Conservation (phyloP, 2,113 vertebrate species). For the Phylloscopus trochiloides region DNA sequence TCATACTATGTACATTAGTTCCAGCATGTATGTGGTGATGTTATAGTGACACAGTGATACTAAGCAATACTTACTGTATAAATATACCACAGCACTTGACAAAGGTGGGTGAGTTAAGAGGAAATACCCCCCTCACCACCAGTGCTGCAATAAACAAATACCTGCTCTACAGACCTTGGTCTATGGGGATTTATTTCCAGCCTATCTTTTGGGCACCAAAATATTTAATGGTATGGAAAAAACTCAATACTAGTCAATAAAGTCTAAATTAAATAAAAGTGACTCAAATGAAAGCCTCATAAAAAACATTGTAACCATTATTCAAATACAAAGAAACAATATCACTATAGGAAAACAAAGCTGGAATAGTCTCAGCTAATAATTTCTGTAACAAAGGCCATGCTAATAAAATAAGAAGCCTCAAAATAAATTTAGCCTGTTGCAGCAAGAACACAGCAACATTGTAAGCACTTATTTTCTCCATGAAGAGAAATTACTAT, state of each 20-base stretch:
- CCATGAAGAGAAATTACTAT: not conserved
- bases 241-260: not conserved
- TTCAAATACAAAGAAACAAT: not conserved
- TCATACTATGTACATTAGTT: not conserved
- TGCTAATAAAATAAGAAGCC: not conserved
- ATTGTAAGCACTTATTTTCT: not conserved
- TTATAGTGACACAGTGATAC: not conserved
- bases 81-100: not conserved
- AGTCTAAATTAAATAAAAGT: not conserved
- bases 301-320: not conserved
- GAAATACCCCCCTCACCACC: not conserved
- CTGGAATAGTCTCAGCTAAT: not conserved
- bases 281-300: not conserved
- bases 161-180: not conserved
- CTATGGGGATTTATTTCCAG: not conserved
- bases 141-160: not conserved
- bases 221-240: not conserved
- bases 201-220: not conserved
- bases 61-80: not conserved
- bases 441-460: not conserved
- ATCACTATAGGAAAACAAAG: not conserved
- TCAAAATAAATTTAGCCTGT: not conserved
- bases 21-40: fast-evolving
- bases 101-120: not conserved
- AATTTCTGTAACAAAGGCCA: not conserved